A percentile compares a stretch with the other conserved stretches of the same genome.
Evolutionary conservation across 2,888 invertebrate genomes (phyloP).

Genomic region (Spodoptera exigua): DNA sequence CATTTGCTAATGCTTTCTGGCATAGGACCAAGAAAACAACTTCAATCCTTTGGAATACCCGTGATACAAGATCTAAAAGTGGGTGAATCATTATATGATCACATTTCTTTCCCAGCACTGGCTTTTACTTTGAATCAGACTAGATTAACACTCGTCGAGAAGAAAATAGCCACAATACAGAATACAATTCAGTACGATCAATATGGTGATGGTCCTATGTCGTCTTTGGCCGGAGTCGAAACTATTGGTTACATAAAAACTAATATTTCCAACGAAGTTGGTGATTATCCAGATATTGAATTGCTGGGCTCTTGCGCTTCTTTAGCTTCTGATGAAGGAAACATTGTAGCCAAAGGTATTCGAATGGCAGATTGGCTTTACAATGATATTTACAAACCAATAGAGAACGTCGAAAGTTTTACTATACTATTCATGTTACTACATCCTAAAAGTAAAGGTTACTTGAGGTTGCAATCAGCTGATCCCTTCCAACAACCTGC

Average conservation of each 20-base stretch:
- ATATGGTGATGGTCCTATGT: conserved; percentile 87
- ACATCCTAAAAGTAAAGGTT: conserved; percentile 91
- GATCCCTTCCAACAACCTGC: conserved; percentile 91
- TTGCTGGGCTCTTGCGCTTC: conserved; percentile 89
- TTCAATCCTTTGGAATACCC: conserved; percentile 89
- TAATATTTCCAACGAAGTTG: conserved; percentile 85
- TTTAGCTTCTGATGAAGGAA: conserved; percentile 88
- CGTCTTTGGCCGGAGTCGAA: conserved; percentile 89
- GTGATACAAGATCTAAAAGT: conserved; percentile 91
- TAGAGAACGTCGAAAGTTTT: conserved; percentile 83
- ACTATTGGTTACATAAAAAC: conserved; percentile 90
- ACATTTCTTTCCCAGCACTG: conserved; percentile 90
- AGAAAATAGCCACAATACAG: conserved; percentile 69
- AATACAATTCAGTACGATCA: conserved; percentile 76
- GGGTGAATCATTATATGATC: conserved; percentile 92
- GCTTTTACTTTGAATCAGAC: conserved; percentile 87
- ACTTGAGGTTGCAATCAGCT: conserved; percentile 89
- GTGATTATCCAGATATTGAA: conserved; percentile 91
- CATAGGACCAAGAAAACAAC: conserved; percentile 90
- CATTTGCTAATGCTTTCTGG: conserved; percentile 92
- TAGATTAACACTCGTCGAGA: conserved; percentile 71
- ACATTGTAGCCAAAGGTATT: conserved; percentile 77
- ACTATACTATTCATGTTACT: conserved; percentile 88
- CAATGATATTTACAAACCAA: conserved; percentile 76
- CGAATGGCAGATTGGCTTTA: conserved; percentile 81